phyloP scores from a whole-genome alignment of 2,797 vertebrate species.

The Brachyrhaphis roseni region DNA sequence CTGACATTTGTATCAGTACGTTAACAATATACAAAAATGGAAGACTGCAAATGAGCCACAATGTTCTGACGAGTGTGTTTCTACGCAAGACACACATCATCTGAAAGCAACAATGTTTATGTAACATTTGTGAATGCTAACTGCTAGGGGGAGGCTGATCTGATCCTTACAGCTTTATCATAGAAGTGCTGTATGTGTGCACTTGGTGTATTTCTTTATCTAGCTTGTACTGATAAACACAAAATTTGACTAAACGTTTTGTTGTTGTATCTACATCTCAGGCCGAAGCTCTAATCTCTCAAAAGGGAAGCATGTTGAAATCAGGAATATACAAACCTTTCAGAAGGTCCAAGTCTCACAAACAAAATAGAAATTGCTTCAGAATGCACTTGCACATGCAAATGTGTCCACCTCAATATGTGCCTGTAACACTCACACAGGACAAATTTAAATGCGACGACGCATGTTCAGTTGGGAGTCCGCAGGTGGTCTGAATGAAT shows the following conservation, averaged over 20 bases:
- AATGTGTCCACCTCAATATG: slow-evolving; percentile 1
- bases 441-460: slow-evolving; percentile 26
- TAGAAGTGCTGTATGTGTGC: no score
- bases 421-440: slow-evolving; percentile 11
- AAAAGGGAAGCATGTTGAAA: slow-evolving; percentile 3
- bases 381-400: slow-evolving; percentile 9
- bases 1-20: neutral
- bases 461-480: neutral
- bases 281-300: neutral
- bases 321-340: slow-evolving; percentile 16
- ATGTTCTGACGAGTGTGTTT: neutral
- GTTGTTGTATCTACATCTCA: neutral
- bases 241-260: neutral
- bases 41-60: neutral
- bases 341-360: neutral
- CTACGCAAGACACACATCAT: neutral
- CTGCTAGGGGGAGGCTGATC: neutral
- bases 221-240: neutral
- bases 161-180: neutral
- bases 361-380: slow-evolving; percentile 34
- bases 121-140: neutral
- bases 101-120: neutral
- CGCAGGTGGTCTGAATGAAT: slow-evolving; percentile 25
- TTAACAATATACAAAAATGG: neutral
- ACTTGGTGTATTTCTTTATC: neutral